Conservation (phyloP, 2,888 invertebrate genomes). For the Tenthredo livida region DNA sequence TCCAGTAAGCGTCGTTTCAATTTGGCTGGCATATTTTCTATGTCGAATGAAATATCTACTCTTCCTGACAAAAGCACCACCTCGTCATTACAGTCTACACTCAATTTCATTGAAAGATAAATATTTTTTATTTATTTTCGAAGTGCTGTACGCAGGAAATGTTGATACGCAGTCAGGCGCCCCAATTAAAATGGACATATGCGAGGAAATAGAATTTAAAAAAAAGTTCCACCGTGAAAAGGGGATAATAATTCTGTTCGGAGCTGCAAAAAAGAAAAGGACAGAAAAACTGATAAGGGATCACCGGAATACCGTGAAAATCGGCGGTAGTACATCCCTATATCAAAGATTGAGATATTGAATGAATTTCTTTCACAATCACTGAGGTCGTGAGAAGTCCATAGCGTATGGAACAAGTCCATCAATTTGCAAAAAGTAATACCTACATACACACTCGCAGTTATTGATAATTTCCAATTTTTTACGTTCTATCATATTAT, state of each 20-base stretch:
- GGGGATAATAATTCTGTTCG: neutral
- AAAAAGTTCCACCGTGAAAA: neutral
- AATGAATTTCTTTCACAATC: too few relatives aligned
- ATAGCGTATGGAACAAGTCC: too few relatives aligned
- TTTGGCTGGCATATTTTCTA: neutral
- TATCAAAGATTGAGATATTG: too few relatives aligned
- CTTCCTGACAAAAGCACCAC: neutral
- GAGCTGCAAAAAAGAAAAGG: neutral
- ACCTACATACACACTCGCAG: too few relatives aligned
- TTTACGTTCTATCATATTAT: too few relatives aligned
- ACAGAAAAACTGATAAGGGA: neutral
- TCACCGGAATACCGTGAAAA: too few relatives aligned
- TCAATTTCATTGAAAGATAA: neutral
- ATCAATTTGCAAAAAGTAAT: too few relatives aligned
- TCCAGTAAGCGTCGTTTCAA: neutral
- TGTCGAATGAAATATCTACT: neutral
- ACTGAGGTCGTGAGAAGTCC: too few relatives aligned
- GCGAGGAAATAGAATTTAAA: neutral
- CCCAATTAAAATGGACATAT: neutral
- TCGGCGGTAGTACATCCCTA: too few relatives aligned
- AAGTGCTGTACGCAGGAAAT: neutral
- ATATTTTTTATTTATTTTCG: neutral
- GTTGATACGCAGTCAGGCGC: neutral
- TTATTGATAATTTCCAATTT: too few relatives aligned
- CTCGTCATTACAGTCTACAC: neutral